Percentiles rank a stretch among this genome's conserved stretches.
phyloP scores from a whole-genome alignment of 2,888 invertebrate species.

The Pristionchus fissidentatus region DNA sequence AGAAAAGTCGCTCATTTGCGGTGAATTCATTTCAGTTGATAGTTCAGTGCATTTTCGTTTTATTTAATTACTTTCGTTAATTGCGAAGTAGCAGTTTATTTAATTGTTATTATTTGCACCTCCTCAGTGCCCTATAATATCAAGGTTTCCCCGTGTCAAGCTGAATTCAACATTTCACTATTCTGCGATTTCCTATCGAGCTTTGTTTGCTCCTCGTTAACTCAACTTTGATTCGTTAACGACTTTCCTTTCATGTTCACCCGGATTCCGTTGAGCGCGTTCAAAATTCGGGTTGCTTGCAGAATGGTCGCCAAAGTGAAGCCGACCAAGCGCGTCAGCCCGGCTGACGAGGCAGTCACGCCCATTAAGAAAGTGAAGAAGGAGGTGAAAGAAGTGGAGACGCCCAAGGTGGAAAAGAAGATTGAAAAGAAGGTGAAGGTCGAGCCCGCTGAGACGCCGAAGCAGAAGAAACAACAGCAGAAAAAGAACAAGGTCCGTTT shows the following conservation, averaged over 20 bases:
- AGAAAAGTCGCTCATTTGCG: neutral
- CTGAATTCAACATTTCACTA: no score
- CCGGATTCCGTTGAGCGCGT: neutral
- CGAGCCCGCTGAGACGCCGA: neutral
- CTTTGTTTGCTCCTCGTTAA: neutral
- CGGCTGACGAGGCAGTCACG: conserved; percentile 10
- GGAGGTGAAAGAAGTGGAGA: conserved; percentile 6
- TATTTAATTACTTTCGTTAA: no score
- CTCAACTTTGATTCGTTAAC: neutral
- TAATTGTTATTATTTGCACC: no score
- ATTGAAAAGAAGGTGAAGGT: neutral
- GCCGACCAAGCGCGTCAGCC: conserved; percentile 3
- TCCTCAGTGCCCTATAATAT: no score
- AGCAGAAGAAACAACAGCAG: conserved; percentile 42
- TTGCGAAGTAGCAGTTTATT: no score
- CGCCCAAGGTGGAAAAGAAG: conserved; percentile 7
- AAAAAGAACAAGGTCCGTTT: neutral
- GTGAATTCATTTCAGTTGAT: no score
- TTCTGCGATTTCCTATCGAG: no score
- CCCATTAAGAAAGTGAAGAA: conserved; percentile 43
- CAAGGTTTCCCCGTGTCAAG: no score
- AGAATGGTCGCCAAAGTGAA: conserved; percentile 21
- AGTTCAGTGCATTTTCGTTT: no score
- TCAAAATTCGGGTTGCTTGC: neutral
- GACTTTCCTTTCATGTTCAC: neutral